Conservation (phyloP, 2,797 vertebrate genomes). For the Phalanger gymnotis region DNA sequence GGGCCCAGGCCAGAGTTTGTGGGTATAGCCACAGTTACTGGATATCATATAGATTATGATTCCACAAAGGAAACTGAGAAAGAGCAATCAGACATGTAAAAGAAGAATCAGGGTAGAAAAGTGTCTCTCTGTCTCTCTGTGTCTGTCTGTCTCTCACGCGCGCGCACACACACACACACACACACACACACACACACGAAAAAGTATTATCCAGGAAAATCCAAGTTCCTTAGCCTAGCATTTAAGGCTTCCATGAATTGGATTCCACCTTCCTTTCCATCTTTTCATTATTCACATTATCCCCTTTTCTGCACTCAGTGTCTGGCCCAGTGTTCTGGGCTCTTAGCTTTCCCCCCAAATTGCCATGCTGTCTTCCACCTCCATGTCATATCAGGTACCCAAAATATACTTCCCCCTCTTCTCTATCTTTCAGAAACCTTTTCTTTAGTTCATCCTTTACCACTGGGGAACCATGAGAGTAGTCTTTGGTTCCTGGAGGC, state of each 20-base stretch:
- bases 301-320: neutral
- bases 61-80: neutral
- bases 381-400: neutral
- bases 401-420: neutral
- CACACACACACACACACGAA: neutral
- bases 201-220: neutral
- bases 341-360: neutral
- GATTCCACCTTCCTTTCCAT: neutral
- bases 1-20: neutral
- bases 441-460: neutral
- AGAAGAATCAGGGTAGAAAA: neutral
- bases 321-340: neutral
- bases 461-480: neutral
- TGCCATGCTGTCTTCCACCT: neutral
- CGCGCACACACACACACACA: neutral
- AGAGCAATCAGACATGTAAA: neutral
- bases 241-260: neutral
- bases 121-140: neutral
- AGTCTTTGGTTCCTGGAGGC: too few species aligned
- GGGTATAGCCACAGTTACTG: neutral
- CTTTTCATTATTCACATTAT: neutral
- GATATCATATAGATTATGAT: neutral
- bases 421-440: neutral
- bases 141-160: too few species aligned
- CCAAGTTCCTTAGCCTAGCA: neutral